A percentile compares a stretch with the other conserved stretches of the same genome.
These are phyloP conservation scores for Psix sp. DNA, from an alignment of 1,140 invertebrate genomes.

Conservation along the genomic window DNA sequence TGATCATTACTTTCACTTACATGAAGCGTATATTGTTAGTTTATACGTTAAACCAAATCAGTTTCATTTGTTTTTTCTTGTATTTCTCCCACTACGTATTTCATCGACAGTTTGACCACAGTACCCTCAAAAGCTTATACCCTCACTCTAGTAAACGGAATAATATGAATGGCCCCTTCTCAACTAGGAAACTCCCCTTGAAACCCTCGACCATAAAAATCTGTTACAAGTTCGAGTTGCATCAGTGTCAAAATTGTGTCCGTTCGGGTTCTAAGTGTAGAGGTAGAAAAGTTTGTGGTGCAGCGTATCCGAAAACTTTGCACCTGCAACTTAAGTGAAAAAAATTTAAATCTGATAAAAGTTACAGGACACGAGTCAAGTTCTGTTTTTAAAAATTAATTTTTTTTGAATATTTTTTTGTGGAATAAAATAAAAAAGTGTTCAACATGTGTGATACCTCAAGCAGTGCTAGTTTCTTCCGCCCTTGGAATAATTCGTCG, in stretches of 20 bases:
- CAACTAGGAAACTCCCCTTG: constrained; percentile 52
- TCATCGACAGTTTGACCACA: constrained; percentile 8
- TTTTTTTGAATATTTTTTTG: not conserved
- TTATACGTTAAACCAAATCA: not conserved
- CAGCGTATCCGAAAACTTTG: too few species aligned
- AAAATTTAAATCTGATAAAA: too few species aligned
- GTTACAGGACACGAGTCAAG: too few species aligned
- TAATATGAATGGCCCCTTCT: constrained; percentile 39
- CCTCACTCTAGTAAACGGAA: constrained; percentile 28
- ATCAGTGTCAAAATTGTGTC: constrained; percentile 49
- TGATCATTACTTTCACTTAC: too few species aligned
- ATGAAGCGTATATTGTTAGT: too few species aligned
- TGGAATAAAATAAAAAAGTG: too few species aligned
- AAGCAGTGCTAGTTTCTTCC: constrained; percentile 24
- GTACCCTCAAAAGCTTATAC: constrained; percentile 28
- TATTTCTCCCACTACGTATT: constrained; percentile 13
- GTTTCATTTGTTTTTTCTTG: not conserved
- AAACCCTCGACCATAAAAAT: constrained; percentile 54
- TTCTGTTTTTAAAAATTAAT: constrained; percentile 3
- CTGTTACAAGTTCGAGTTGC: constrained; percentile 23
- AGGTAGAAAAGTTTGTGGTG: too few species aligned
- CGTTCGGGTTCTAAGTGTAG: too few species aligned
- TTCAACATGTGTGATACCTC: constrained; percentile 35
- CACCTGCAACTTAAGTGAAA: too few species aligned
- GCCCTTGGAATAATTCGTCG: constrained; percentile 18